Evolutionary conservation across 2,113 vertebrate genomes (phyloP), one percentile per base, ranked within the genome.

Genomic region (Aplodontia rufa): DNA sequence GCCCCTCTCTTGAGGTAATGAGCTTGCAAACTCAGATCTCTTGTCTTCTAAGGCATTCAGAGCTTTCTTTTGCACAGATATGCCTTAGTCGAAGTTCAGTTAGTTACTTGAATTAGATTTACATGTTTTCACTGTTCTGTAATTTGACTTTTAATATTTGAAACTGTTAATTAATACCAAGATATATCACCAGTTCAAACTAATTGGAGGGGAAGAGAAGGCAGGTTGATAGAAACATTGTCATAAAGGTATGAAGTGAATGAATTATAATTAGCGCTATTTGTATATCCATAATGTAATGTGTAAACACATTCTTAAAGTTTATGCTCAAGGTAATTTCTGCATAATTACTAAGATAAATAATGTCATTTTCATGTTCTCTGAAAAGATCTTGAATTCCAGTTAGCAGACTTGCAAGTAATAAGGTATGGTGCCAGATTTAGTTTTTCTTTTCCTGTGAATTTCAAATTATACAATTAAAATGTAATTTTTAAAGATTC

Each of bases 401-500:
- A 87, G 64, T 84, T 62, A 76, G 8, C 69, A 62, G 11, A 84
- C 49, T 66, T 1, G 9, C 19, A 88, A 90, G 4, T n/a, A 19
- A 35, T 66, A 64, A 87, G 19, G 37, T 71, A 58, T 11, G 30
- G 17, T 85, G 71, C n/a, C 40, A 81, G 62, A 66, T 93, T 76
- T 66, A 68, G n/a, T 55, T 40, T 49, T 85, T 85, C 26, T 60
- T 93, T 60, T 24, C 55, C 30, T 64, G 62, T 79, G 53, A 93
- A 85, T 76, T 82, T 47, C 26, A 93, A 96, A 30, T 93, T 80
- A 75, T 28, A 0, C 85, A 45, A 79, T 32, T 95, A 91, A 96
- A 55, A 40, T 42, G 42, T 76, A 72, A 16, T 69, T 78, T 90
- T 86, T 92, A 47, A 79, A 91, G 66, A 66, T 76, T 17, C 19